phyloP scores from a whole-genome alignment of 2,113 vertebrate genomes.

The Rhinopomastus cyanomelas region DNA sequence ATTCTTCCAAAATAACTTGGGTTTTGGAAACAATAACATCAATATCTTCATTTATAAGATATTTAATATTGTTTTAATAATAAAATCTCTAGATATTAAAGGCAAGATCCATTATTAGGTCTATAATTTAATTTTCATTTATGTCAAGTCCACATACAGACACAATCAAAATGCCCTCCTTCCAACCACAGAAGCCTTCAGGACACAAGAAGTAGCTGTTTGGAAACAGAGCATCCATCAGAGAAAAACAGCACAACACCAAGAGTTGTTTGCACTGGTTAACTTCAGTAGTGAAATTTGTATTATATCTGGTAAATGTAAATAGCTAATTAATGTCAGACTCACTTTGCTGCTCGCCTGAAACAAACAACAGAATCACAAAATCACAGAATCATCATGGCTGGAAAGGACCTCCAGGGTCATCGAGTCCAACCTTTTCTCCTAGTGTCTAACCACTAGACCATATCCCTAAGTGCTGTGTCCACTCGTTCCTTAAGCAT shows the following conservation, averaged over 20 bases:
- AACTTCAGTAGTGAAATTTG: neutral
- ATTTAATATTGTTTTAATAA: neutral
- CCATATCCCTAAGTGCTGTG: no score
- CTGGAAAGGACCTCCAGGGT: no score
- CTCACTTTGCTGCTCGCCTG: neutral
- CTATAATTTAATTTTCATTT: neutral
- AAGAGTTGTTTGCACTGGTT: neutral
- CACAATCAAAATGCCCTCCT: neutral
- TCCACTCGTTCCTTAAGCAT: no score
- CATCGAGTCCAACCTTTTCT: no score
- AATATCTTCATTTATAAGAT: neutral
- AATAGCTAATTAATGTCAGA: slow-evolving; percentile 30
- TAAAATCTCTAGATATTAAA: neutral
- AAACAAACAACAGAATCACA: slow-evolving; percentile 33
- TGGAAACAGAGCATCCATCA: neutral
- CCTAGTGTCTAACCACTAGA: no score
- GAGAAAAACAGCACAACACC: neutral
- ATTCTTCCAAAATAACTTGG: neutral
- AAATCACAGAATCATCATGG: no score
- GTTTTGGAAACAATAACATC: neutral
- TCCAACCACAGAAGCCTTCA: neutral
- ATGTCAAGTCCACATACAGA: neutral
- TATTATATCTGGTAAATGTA: neutral
- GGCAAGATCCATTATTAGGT: neutral
- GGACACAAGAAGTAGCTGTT: neutral